phyloP scores from a whole-genome alignment of 2,797 vertebrate genomes.

The Urophycis tenuis region DNA sequence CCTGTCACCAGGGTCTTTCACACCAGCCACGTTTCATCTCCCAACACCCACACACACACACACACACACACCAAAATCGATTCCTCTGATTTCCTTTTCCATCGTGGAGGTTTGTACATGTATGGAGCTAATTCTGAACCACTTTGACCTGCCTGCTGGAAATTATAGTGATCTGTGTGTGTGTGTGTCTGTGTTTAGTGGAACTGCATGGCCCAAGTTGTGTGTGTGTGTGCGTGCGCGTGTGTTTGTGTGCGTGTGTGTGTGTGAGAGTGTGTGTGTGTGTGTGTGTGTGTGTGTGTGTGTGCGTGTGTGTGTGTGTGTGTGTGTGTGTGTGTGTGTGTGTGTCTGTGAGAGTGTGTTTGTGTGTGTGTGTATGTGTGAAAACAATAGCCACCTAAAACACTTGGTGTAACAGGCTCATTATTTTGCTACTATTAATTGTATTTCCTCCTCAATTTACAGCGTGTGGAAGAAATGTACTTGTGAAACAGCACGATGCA shows the following conservation, averaged over 20 bases:
- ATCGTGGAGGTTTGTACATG: background rate
- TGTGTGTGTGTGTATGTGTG: too few species aligned
- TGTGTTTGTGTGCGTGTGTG: constrained; percentile 6
- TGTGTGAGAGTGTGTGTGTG: constrained; percentile 1
- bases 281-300: constrained; percentile 8
- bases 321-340: background rate
- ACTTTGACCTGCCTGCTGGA: background rate
- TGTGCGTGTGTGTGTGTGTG: constrained; percentile 7
- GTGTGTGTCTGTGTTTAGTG: background rate
- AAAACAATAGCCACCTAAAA: background rate
- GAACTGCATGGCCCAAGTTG: too few species aligned
- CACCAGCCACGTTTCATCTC: background rate
- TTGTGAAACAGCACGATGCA: background rate
- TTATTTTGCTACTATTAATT: background rate
- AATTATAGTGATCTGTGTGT: background rate
- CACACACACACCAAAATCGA: background rate
- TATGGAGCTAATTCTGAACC: background rate
- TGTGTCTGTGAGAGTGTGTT: too few species aligned
- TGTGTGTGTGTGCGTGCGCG: background rate
- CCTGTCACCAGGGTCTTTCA: background rate
- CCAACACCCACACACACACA: too few species aligned
- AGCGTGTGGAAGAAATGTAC: background rate
- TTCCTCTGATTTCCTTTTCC: background rate
- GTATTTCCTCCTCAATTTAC: background rate
- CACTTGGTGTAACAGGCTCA: background rate